phyloP scores from a whole-genome alignment of 2,888 invertebrate species.

The Cantharis rustica region DNA sequence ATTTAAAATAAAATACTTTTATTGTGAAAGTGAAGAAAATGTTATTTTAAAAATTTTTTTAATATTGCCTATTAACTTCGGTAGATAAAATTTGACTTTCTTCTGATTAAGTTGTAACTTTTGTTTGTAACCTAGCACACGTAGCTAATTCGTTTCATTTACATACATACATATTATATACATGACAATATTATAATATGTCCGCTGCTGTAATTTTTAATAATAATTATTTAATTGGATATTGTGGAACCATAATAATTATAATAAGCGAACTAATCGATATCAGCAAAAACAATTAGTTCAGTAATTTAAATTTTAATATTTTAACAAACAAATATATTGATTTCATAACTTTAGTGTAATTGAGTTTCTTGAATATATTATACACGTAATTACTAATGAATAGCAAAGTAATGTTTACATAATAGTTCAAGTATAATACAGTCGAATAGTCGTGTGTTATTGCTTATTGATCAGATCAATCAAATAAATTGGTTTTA shows the following conservation, averaged over 20 bases:
- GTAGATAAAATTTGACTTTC: not conserved
- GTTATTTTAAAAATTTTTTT: constrained; percentile 8
- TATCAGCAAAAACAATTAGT: not conserved
- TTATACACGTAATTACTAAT: not conserved
- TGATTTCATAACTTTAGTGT: not conserved
- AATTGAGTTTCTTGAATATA: constrained; percentile 1
- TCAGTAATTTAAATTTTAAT: not conserved
- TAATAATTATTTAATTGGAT: not conserved
- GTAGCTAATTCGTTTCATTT: not conserved
- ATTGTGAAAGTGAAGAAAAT: constrained; percentile 26
- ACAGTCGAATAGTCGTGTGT: not conserved
- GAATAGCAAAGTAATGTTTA: not conserved
- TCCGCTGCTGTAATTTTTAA: not conserved
- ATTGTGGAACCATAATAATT: not conserved
- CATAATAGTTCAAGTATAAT: not conserved
- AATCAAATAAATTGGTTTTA: not conserved
- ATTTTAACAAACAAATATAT: constrained; percentile 1
- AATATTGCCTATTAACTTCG: not conserved
- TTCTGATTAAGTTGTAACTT: not conserved
- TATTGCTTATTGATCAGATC: not conserved
- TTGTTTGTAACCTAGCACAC: not conserved
- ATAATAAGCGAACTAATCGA: not conserved
- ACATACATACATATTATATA: not conserved
- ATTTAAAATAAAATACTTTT: constrained; percentile 30
- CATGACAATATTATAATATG: not conserved